Percentiles rank a stretch among this genome's conserved stretches.
Evolutionary conservation across 1,140 invertebrate species (phyloP).

Genomic region (Drosophila repletoides): DNA sequence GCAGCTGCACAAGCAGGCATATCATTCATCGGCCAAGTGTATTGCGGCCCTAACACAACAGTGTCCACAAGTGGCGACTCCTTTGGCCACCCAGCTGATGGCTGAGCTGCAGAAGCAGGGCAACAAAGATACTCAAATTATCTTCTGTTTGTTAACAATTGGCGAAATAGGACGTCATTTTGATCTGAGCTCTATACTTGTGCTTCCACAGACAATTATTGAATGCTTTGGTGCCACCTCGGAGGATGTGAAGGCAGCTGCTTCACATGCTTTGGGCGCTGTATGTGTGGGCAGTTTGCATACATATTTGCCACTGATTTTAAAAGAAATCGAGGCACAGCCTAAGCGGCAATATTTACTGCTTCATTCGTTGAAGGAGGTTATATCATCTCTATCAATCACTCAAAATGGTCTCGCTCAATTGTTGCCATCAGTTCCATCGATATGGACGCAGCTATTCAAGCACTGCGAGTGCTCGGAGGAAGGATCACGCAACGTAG

Average conservation of each 20-base stretch:
- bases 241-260: slow-evolving; percentile 96
- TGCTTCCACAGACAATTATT: slow-evolving; percentile 89
- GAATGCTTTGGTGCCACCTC: slow-evolving; percentile 90
- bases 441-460: slow-evolving; percentile 94
- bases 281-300: slow-evolving; percentile 97
- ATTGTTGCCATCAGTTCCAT: slow-evolving; percentile 92
- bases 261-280: slow-evolving; percentile 97
- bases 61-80: slow-evolving; percentile 87
- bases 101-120: slow-evolving; percentile 89
- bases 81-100: slow-evolving; percentile 93
- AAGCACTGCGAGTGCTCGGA: slow-evolving; percentile 97
- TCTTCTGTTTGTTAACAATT: slow-evolving; percentile 96
- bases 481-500: slow-evolving; percentile 98
- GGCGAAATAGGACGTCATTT: slow-evolving; percentile 98
- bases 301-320: slow-evolving; percentile 96
- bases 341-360: slow-evolving; percentile 97
- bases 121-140: slow-evolving; percentile 90
- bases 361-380: slow-evolving; percentile 98
- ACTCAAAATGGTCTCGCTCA: slow-evolving; percentile 89
- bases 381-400: slow-evolving; percentile 93
- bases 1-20: slow-evolving; percentile 88
- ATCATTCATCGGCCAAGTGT: slow-evolving; percentile 96
- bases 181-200: slow-evolving; percentile 91
- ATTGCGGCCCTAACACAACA: slow-evolving; percentile 95
- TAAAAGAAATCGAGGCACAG: slow-evolving; percentile 96